Base-by-base conservation (phyloP, 30 jellyfish, hydroid and myxozoan genomes). In the Aurelia sp. region DNA sequence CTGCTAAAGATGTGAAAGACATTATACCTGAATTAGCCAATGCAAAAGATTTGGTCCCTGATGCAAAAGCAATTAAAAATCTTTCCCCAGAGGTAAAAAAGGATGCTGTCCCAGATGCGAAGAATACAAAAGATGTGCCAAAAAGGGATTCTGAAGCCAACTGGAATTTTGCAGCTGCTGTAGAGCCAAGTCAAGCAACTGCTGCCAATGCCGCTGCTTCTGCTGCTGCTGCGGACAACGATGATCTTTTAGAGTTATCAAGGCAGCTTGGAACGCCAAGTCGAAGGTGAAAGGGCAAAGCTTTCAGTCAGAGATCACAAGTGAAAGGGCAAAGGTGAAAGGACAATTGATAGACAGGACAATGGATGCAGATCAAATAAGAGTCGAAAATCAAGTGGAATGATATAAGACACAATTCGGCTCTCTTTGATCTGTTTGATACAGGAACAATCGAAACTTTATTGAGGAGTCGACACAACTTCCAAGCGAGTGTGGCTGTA, bases 181-280 rank as follows among this genome's bases (percentile, higher is more conserved):
- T 66, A 12, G 78, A 55, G 3, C 53, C 59, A 44, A 23, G 61
- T 59, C 62, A 66, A 66, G 77, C 78, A 11, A 18, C 78, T 21
- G 78, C 77, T 33, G 41, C 27, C 30, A 20, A 58, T 15, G 23
- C 30, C 8, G 23, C 21, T 1, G 67, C 67, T 15, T 58, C 67
- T 15, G 50, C 80, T 60, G 79, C 83, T 11, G 82, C 85, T 44
- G 81, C 74, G 4, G 92, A 83, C 81, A 83, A 83, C 48, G 92
- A 86, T 11, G 92, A 83, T 31, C 74, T 83, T 31, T 81, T 83
- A 27, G 92, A 83, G 59, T 69, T 83, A 41, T 9, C 86, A 8
- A 58, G 84, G 81, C 92, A 83, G 66, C 92, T 83, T 8, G 92
- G 92, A 13, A 76, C 92, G 50, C 88, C 88, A 18, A 48, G 71